These are phyloP conservation scores for Thaleichthys pacificus DNA, from an alignment of 2,797 vertebrate species.

Conservation along the genomic window DNA sequence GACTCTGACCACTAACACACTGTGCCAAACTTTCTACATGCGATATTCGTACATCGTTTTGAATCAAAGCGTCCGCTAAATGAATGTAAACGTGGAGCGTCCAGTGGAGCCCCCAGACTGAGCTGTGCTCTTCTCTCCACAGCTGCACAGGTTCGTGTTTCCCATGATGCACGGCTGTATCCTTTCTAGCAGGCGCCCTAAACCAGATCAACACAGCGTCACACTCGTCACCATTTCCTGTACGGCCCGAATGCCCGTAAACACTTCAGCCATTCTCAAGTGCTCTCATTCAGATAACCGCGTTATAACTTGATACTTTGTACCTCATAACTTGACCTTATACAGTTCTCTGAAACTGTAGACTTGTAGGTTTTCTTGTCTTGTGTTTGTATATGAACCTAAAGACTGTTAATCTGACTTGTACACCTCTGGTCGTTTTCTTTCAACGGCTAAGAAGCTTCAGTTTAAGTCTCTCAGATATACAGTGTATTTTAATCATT, in stretches of 20 bases:
- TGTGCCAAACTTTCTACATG: no score
- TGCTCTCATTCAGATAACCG: neutral
- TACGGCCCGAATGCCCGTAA: no score
- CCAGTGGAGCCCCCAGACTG: neutral
- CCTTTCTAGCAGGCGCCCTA: slow-evolving; percentile 49
- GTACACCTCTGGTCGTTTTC: neutral
- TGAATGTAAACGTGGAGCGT: no score
- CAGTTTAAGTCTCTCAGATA: neutral
- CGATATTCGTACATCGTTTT: no score
- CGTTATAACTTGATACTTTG: neutral
- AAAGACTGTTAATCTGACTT: neutral
- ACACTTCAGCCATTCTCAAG: neutral
- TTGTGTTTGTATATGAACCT: neutral
- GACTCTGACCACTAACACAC: no score
- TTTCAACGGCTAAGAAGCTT: neutral
- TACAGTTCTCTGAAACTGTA: neutral
- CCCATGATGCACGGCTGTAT: slow-evolving; percentile 79
- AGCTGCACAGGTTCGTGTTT: slow-evolving; percentile 76
- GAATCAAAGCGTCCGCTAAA: no score
- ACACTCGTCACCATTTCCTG: neutral
- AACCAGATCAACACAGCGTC: neutral
- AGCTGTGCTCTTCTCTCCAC: slow-evolving; percentile 22
- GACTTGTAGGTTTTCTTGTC: neutral
- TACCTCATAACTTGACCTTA: no score
- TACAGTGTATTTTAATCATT: neutral